Conservation (phyloP, 2,888 invertebrate genomes). For the Pseudolycoriella hygida region DNA sequence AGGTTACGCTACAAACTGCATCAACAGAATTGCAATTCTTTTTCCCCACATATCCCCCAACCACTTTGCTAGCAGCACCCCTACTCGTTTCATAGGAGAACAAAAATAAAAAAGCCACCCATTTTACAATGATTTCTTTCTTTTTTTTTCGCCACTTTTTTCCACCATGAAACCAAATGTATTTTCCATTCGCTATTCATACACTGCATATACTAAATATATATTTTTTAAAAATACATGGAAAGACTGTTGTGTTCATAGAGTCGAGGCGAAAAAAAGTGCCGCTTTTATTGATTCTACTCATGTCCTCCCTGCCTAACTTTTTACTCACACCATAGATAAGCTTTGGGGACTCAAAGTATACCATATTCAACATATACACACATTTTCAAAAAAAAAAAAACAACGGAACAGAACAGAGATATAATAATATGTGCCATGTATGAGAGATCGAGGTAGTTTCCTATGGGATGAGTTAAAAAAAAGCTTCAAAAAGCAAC, state of each 20-base stretch:
- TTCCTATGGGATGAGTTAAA: background rate
- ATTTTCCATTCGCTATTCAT: background rate
- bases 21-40: background rate
- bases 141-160: background rate
- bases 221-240: slow-evolving; percentile 1
- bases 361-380: background rate
- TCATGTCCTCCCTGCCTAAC: background rate
- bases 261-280: slow-evolving; percentile 1
- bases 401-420: background rate
- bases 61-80: background rate
- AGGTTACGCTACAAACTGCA: background rate
- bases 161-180: background rate
- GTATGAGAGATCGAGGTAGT: background rate
- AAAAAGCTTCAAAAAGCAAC: background rate
- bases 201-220: background rate
- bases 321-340: background rate
- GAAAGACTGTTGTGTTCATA: background rate
- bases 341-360: background rate
- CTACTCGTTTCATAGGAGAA: no score
- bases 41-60: background rate
- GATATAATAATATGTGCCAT: background rate
- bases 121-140: background rate
- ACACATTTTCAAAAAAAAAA: background rate
- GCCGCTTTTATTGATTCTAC: slow-evolving; percentile 4
- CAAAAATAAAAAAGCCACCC: background rate